A percentile compares a stretch with the other conserved stretches of the same genome.
Evolutionary conservation across 1,140 invertebrate genomes (phyloP).

Genomic region (Argopecten irradians): DNA sequence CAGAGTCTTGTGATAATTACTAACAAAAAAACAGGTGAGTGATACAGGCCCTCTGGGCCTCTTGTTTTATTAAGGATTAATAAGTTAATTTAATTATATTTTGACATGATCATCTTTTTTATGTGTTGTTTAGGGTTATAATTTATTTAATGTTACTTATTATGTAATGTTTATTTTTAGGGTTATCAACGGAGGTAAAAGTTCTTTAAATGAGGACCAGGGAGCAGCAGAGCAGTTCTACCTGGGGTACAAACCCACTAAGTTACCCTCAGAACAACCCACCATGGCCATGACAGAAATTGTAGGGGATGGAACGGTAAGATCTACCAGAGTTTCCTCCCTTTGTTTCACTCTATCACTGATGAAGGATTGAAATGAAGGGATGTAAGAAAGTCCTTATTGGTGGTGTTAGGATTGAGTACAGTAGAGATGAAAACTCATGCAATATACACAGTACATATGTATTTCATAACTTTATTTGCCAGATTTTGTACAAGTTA

Average conservation of each 20-base stretch:
- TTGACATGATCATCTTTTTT: too few species aligned
- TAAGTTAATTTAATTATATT: neutral
- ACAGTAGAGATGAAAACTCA: too few species aligned
- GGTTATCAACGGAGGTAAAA: constrained; percentile 88
- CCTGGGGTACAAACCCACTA: constrained; percentile 34
- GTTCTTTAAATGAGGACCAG: constrained; percentile 89
- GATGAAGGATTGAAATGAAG: too few species aligned
- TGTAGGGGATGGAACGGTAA: constrained; percentile 28
- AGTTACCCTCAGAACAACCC: neutral
- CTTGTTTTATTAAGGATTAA: neutral
- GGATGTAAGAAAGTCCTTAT: too few species aligned
- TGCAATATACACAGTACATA: too few species aligned
- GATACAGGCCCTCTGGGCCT: neutral
- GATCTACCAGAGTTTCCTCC: too few species aligned
- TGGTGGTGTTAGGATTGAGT: too few species aligned
- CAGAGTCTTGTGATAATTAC: too few species aligned
- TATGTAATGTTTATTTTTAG: constrained; percentile 62
- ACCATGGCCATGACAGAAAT: constrained; percentile 24
- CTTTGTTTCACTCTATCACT: too few species aligned
- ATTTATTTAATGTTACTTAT: neutral
- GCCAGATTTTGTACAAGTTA: neutral
- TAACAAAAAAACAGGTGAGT: too few species aligned
- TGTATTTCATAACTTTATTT: too few species aligned
- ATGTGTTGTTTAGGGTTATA: neutral
- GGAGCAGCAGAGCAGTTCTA: constrained; percentile 78